A percentile compares a stretch with the other conserved stretches of the same genome.
phyloP scores from a whole-genome alignment of 2,888 invertebrate species.

The Cristatella mucedo region DNA sequence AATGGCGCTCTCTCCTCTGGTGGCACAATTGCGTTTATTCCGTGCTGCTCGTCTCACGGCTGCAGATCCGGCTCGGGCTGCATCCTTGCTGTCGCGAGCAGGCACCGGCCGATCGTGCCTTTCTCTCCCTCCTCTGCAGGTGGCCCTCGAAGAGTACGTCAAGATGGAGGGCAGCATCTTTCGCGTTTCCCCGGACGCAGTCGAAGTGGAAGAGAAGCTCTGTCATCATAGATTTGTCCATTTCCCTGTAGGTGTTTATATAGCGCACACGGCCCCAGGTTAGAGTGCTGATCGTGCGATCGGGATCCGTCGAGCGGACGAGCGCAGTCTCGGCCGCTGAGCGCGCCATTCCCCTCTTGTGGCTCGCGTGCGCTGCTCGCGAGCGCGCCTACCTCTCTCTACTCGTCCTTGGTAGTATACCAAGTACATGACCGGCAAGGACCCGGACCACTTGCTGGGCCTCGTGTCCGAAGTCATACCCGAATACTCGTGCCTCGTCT shows the following conservation, averaged over 20 bases:
- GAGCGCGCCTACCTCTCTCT: too few relatives aligned
- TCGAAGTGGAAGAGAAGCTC: constrained; percentile 22
- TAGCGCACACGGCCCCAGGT: too few relatives aligned
- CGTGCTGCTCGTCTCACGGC: too few relatives aligned
- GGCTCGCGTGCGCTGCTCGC: too few relatives aligned
- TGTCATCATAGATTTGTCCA: constrained; percentile 20
- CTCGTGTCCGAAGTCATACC: constrained; percentile 66
- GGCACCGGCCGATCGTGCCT: too few relatives aligned
- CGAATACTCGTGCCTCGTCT: constrained; percentile 62
- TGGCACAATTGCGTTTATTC: too few relatives aligned
- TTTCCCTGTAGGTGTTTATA: constrained; percentile 20
- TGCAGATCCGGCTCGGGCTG: too few relatives aligned
- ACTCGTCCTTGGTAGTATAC: constrained; percentile 25
- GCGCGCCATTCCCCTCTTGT: too few relatives aligned
- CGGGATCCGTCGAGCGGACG: too few relatives aligned
- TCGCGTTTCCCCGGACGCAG: constrained; percentile 41
- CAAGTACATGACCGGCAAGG: constrained; percentile 35
- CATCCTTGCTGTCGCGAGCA: too few relatives aligned
- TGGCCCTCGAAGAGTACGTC: constrained; percentile 53
- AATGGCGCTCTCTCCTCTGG: constrained; percentile 34
- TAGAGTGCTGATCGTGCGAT: too few relatives aligned
- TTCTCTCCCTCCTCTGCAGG: constrained; percentile 29
- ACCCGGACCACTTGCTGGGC: constrained; percentile 65
- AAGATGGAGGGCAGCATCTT: constrained; percentile 54
- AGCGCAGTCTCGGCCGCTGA: too few relatives aligned